Percentiles rank a stretch among this genome's conserved stretches.
phyloP scores from a whole-genome alignment of 2,113 vertebrate species.

The Heteronetta atricapilla region DNA sequence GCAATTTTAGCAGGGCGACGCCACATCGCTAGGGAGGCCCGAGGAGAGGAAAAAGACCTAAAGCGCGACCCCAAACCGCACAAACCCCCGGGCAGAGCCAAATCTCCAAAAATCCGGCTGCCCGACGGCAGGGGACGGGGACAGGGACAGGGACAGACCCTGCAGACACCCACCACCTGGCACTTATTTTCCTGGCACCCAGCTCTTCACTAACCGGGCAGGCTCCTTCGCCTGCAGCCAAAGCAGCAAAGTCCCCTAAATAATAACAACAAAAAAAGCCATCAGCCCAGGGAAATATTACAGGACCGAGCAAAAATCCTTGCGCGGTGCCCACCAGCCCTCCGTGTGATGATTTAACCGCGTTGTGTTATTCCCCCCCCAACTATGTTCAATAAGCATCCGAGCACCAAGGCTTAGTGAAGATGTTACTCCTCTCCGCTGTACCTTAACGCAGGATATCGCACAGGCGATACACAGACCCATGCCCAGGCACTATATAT shows the following conservation, averaged over 20 bases:
- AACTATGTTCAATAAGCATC: background rate
- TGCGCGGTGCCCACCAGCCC: background rate
- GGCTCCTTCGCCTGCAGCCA: background rate
- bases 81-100: background rate
- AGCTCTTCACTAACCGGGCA: background rate
- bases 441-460: background rate
- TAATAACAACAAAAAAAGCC: background rate
- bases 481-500: constrained; percentile 29
- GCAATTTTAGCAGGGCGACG: background rate
- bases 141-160: background rate
- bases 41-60: background rate
- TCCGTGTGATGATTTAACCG: constrained; percentile 4
- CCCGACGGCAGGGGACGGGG: background rate
- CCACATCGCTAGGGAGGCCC: background rate
- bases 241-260: background rate
- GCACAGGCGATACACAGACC: background rate
- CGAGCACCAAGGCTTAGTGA: background rate
- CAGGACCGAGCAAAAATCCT: background rate
- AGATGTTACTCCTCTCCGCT: constrained; percentile 12
- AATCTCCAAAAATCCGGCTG: background rate
- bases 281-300: background rate
- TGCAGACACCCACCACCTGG: background rate
- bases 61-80: background rate
- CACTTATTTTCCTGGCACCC: background rate
- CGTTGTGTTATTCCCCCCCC: background rate